Percentiles rank a stretch among this genome's conserved stretches.
Evolutionary conservation across 2,113 vertebrate species (phyloP).

Genomic region (Dasypus novemcinctus): DNA sequence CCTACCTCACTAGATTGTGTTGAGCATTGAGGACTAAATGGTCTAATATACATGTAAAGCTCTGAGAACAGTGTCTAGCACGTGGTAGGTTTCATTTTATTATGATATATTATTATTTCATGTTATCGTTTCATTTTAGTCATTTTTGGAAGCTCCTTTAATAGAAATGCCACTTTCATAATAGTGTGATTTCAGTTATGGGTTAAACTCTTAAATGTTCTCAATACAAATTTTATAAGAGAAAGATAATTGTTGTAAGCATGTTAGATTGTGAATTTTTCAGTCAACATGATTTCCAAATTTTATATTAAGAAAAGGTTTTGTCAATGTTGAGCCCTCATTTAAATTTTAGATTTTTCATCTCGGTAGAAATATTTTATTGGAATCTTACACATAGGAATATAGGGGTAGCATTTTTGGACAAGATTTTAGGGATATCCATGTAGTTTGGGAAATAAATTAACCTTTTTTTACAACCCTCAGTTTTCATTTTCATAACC

Average conservation of each 20-base stretch:
- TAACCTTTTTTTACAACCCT: background rate
- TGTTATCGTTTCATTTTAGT: background rate
- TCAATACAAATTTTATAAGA: background rate
- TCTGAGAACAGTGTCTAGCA: background rate
- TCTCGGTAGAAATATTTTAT: background rate
- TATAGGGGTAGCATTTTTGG: background rate
- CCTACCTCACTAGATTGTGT: background rate
- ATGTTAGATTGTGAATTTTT: background rate
- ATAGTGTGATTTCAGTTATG: background rate
- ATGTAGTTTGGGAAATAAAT: background rate
- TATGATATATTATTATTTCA: too few species aligned
- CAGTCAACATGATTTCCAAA: background rate
- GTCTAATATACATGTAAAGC: background rate
- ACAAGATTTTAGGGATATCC: background rate
- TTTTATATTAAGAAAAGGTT: background rate
- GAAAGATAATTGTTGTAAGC: background rate
- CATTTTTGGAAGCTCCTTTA: background rate
- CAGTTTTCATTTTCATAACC: background rate
- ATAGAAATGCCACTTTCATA: background rate
- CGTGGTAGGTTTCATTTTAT: background rate
- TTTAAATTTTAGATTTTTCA: constrained; percentile 37
- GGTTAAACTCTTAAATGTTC: background rate
- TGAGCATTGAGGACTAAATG: background rate
- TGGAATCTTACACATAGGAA: background rate
- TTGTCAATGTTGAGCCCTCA: background rate